Base-by-base conservation (phyloP, 1,140 invertebrate genomes). In the Octopus bimaculoides region DNA sequence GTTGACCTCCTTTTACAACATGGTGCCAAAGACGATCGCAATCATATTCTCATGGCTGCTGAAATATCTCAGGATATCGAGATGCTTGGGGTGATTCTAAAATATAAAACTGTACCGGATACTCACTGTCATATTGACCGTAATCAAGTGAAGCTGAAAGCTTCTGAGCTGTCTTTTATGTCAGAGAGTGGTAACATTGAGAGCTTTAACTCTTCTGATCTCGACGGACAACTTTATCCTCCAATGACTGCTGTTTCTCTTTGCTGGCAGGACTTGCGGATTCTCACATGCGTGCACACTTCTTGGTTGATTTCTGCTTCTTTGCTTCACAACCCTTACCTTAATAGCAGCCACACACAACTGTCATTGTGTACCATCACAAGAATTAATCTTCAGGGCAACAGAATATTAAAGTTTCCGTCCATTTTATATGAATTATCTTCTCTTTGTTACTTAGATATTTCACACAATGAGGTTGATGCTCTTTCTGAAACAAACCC, bases 341-440 rank as follows among this genome's bases (percentile, higher is more conserved):
- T 87, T 55, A 81, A 78, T 52, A 75, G 69, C 3, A 82, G 55
- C 41, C 55, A 85, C 7, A 69, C n/a, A 66, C 92, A 93, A 81
- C 90, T 95, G 52, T 94, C 95, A 0, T 89, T 98, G 1, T 94
- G 94, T 83, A 96, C 97, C 0, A 95, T 99, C 41, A 99, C 98
- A 0, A 92, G 97, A 69, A 91, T 99, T 8, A 98, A 99, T 89
- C 92, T 99, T 14, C 98, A 97, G 4, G 94, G 95, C 84, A 99
- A 99, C 90, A 93, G 93, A 74, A 92, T 99, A 6, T 93, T 93
- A 0, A 91, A 93, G 17, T 89, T 99, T 80, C 98, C 98, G 0
- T 87, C 93, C 14, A 93, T 94, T 79, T 91, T 99, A 52, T 97
- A 98, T 88, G 93, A 95, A 83, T 91, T 99, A 79, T 92, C 93